Conservation (phyloP, 2,888 invertebrate species). For the Odontomyia ornata region DNA sequence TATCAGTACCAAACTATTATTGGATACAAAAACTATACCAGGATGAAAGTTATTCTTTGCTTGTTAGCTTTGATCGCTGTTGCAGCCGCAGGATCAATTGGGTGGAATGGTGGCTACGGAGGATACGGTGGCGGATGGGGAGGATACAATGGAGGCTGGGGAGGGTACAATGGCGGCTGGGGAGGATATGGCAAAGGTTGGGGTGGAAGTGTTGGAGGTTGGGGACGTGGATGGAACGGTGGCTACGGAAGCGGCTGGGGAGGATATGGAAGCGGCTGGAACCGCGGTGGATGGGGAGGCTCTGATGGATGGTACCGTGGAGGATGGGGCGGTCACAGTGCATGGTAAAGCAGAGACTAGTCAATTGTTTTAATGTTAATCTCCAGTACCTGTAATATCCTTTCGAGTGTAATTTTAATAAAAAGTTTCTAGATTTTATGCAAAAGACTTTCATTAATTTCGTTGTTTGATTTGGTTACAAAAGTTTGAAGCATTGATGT, state of each 20-base stretch:
- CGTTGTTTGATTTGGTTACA: no score
- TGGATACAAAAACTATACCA: no score
- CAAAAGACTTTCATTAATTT: no score
- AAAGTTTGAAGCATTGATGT: no score
- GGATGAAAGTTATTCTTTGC: no score
- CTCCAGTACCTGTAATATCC: no score
- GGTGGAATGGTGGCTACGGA: conserved; percentile 47
- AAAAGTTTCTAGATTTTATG: no score
- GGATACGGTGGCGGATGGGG: conserved; percentile 50
- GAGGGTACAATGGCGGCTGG: conserved; percentile 40
- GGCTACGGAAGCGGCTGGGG: conserved; percentile 40
- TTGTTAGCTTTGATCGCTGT: no score
- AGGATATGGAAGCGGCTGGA: conserved; percentile 33
- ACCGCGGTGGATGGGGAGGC: background rate
- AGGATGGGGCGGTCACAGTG: background rate
- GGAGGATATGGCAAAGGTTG: conserved; percentile 6
- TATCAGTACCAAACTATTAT: no score
- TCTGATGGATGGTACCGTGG: background rate
- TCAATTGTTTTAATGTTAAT: no score
- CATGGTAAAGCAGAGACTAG: background rate
- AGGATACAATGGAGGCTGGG: conserved; percentile 44
- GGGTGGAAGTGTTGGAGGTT: conserved; percentile 44
- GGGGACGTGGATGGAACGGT: conserved; percentile 42
- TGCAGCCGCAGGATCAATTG: background rate
- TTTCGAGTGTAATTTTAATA: no score